Percentiles rank a stretch among this genome's conserved stretches.
These are phyloP conservation scores for Xiphophorus couchianus DNA, from an alignment of 2,113 vertebrate genomes.

Conservation along the genomic window DNA sequence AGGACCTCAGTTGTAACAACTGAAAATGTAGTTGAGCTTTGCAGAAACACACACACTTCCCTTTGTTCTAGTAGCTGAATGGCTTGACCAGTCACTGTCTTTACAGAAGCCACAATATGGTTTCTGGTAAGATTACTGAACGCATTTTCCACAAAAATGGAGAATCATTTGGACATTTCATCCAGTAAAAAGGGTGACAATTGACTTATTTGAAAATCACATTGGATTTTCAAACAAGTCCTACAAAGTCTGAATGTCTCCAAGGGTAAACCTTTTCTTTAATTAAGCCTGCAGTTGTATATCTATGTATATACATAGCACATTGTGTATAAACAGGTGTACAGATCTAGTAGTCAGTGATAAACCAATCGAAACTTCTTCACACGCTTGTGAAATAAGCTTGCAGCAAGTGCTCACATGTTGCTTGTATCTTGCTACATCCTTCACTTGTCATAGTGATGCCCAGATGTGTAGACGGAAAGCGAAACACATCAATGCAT, in stretches of 20 bases:
- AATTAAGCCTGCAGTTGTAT: constrained; percentile 13
- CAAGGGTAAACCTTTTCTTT: not conserved
- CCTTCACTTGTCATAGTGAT: constrained; percentile 54
- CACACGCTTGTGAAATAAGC: constrained; percentile 56
- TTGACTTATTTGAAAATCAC: not conserved
- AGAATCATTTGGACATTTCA: not conserved
- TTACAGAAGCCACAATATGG: not conserved
- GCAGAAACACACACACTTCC: not conserved
- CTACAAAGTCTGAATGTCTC: not conserved
- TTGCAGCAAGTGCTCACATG: constrained; percentile 41
- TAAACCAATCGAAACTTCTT: constrained; percentile 35
- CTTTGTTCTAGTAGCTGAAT: not conserved
- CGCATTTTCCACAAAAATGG: constrained; percentile 9
- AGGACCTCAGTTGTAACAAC: not conserved
- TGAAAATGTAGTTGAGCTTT: not conserved
- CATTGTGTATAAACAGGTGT: constrained; percentile 51
- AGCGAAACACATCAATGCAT: constrained; percentile 51
- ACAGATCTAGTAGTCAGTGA: constrained; percentile 32
- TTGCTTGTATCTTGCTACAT: constrained; percentile 51
- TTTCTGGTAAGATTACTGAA: constrained; percentile 16
- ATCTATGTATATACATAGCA: constrained; percentile 38
- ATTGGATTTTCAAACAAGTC: constrained; percentile 6
- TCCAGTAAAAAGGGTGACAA: not conserved
- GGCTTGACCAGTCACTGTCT: not conserved
- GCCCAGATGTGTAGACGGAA: constrained; percentile 41